Percentiles rank a stretch among this genome's conserved stretches.
Conservation (phyloP, 1,140 invertebrate genomes). For the Oryctes rhinoceros region DNA sequence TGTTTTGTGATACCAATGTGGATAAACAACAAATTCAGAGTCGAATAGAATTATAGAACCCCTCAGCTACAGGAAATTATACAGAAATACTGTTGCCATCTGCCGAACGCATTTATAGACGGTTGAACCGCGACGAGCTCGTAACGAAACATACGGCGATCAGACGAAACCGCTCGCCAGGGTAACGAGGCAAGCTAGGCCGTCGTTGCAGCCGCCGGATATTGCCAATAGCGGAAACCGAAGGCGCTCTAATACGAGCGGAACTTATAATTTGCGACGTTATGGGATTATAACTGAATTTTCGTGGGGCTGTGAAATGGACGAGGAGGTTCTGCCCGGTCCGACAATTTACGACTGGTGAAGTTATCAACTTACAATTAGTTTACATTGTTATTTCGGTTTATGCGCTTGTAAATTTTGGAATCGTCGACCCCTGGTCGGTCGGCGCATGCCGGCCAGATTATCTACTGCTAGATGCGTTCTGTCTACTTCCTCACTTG, state of each 20-base stretch:
- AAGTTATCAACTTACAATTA: constrained; percentile 37
- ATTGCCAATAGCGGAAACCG: constrained; percentile 37
- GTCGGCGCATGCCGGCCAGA: neutral
- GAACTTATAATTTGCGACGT: constrained; percentile 41
- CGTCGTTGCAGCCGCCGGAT: neutral
- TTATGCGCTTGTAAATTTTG: constrained; percentile 36
- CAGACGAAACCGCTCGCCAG: neutral
- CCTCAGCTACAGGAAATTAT: neutral
- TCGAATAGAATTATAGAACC: neutral
- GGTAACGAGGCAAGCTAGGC: neutral
- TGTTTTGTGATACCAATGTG: no score
- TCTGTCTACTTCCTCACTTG: no score
- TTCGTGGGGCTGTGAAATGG: constrained; percentile 24
- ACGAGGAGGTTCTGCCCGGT: neutral
- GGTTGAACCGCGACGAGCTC: neutral
- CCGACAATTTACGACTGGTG: constrained; percentile 25
- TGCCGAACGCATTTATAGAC: neutral
- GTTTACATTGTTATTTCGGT: constrained; percentile 34
- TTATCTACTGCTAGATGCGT: neutral
- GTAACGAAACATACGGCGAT: neutral
- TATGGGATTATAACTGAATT: constrained; percentile 42
- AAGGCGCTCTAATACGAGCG: constrained; percentile 30
- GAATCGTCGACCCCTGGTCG: neutral
- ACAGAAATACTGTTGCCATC: neutral
- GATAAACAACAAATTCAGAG: neutral